Evolutionary conservation across 2,797 vertebrate species (phyloP).

Genomic region (Lophius americanus): DNA sequence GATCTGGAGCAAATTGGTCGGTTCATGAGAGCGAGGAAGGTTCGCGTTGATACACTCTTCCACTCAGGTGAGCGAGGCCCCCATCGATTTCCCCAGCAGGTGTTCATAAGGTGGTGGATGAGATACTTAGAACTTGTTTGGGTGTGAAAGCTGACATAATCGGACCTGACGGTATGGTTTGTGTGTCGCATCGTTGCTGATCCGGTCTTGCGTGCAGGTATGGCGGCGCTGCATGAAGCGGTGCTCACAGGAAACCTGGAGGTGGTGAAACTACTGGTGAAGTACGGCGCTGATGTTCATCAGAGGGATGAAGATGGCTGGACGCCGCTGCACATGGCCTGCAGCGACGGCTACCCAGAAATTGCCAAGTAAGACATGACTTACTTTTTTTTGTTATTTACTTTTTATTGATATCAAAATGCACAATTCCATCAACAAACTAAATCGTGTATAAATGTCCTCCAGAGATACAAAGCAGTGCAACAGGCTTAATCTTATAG

Average conservation of each 20-base stretch:
- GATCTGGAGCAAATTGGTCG: constrained; percentile 94
- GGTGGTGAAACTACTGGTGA: constrained; percentile 92
- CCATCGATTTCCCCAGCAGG: neutral
- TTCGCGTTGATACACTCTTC: constrained; percentile 90
- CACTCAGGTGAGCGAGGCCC: constrained; percentile 86
- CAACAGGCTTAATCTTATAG: no score
- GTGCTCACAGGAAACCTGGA: constrained; percentile 94
- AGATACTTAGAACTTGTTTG: no score
- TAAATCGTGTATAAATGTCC: no score
- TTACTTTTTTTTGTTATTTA: neutral
- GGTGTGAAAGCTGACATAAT: neutral
- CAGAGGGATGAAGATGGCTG: constrained; percentile 93
- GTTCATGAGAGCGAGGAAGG: constrained; percentile 93
- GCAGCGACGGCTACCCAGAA: constrained; percentile 90
- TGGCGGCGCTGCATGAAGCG: constrained; percentile 94
- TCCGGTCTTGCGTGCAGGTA: constrained; percentile 79
- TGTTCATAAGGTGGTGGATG: neutral
- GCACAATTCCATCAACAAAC: no score
- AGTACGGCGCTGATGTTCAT: constrained; percentile 91
- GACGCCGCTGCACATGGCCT: constrained; percentile 95
- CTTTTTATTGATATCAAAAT: no score
- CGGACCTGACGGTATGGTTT: neutral
- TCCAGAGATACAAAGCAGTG: no score
- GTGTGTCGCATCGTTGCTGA: neutral
- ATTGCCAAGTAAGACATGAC: constrained; percentile 86